phyloP scores from a whole-genome alignment of 2,113 vertebrate genomes.

The Motacilla alba region DNA sequence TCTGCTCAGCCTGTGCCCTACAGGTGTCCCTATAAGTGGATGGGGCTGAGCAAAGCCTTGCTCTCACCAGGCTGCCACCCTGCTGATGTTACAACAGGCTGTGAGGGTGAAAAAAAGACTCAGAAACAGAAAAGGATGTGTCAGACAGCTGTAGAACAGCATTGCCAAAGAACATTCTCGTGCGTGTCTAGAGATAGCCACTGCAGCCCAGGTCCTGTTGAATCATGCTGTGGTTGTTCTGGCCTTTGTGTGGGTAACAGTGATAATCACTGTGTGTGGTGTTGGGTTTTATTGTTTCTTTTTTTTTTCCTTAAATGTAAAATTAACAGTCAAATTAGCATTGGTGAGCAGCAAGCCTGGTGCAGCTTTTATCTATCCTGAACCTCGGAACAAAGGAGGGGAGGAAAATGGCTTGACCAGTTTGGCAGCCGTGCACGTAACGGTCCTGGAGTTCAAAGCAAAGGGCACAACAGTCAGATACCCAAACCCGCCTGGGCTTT shows the following conservation, averaged over 20 bases:
- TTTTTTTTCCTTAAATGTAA: neutral
- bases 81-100: neutral
- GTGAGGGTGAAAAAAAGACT: neutral
- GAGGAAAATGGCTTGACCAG: neutral
- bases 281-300: neutral
- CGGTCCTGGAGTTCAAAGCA: neutral
- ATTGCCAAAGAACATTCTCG: neutral
- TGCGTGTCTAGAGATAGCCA: neutral
- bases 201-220: neutral
- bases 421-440: neutral
- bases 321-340: neutral
- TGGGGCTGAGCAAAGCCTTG: neutral
- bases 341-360: neutral
- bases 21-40: neutral
- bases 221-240: neutral
- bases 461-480: constrained; percentile 11
- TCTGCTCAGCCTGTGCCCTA: neutral
- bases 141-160: neutral
- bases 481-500: neutral
- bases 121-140: neutral
- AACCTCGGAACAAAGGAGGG: neutral
- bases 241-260: neutral
- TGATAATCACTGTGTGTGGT: neutral
- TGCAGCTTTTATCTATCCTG: constrained; percentile 6
- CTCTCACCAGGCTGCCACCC: neutral